A percentile compares a stretch with the other conserved stretches of the same genome.
phyloP scores from a whole-genome alignment of 2,888 invertebrate genomes.

The Thyatira batis region DNA sequence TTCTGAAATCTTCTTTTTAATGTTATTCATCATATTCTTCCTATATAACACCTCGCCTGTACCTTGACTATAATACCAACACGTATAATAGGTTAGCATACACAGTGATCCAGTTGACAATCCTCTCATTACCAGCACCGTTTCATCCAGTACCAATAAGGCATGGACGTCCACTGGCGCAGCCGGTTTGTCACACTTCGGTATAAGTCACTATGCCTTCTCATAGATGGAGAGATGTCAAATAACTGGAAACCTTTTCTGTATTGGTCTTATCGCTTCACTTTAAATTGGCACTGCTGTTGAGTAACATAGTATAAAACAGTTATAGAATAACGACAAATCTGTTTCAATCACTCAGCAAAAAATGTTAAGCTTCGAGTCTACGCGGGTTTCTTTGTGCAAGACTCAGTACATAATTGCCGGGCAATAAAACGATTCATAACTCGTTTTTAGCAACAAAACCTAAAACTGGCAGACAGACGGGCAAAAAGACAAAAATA shows the following conservation, averaged over 20 bases:
- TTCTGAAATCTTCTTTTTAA: too few relatives aligned
- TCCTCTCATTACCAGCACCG: background rate
- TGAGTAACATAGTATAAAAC: too few relatives aligned
- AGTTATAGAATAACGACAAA: too few relatives aligned
- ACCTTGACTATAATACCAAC: background rate
- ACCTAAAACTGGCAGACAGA: conserved; percentile 45
- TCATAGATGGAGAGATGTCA: background rate
- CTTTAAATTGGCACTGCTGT: too few relatives aligned
- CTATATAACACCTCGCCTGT: background rate
- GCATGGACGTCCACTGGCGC: background rate
- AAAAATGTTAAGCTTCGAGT: too few relatives aligned
- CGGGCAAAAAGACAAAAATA: conserved; percentile 48
- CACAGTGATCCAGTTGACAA: background rate
- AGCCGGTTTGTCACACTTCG: background rate
- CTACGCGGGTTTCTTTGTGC: too few relatives aligned
- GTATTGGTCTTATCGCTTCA: background rate
- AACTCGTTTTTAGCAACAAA: conserved; percentile 40
- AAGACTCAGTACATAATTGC: conserved; percentile 10
- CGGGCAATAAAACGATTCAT: conserved; percentile 27
- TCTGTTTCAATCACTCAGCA: too few relatives aligned
- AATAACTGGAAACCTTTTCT: background rate
- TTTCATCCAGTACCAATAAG: background rate
- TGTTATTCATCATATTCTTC: too few relatives aligned
- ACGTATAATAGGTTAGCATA: background rate
- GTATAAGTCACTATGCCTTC: background rate